Percentiles rank a stretch among this genome's conserved stretches.
Evolutionary conservation across 2,113 vertebrate species (phyloP).

Genomic region (Ploceus nigricollis): DNA sequence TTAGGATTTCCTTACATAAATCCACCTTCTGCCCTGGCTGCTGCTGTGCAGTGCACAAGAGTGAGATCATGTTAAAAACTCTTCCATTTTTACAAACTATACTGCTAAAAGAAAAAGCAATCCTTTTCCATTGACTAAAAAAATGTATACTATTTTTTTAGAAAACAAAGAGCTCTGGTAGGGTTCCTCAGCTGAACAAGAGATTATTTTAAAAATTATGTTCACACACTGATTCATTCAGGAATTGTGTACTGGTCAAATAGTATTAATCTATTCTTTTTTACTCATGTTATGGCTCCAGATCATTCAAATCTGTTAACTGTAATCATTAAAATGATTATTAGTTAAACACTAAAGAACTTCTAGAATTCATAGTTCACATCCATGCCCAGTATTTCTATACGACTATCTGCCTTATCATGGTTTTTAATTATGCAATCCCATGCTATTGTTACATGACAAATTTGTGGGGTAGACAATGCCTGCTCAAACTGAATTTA

Average conservation of each 20-base stretch:
- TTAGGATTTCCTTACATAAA: not conserved
- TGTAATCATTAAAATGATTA: not conserved
- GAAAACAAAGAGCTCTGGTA: not conserved
- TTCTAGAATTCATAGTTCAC: not conserved
- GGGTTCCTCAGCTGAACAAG: not conserved
- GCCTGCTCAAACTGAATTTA: not conserved
- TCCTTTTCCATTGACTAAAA: not conserved
- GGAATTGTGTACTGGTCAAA: not conserved
- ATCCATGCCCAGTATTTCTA: not conserved
- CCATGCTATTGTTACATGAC: not conserved
- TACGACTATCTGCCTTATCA: not conserved
- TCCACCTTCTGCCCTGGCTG: not conserved
- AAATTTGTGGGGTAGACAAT: not conserved
- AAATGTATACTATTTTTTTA: not conserved
- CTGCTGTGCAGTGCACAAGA: not conserved
- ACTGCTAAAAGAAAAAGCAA: not conserved
- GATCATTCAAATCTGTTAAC: not conserved
- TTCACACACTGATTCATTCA: not conserved
- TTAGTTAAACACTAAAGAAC: not conserved
- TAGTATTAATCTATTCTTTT: not conserved
- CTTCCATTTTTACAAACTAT: not conserved
- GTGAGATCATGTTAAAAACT: not conserved
- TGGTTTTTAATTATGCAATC: not conserved
- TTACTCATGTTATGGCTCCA: not conserved
- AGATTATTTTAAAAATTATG: not conserved